phyloP scores from a whole-genome alignment of 2,113 vertebrate species.

The Acanthisitta chloris region DNA sequence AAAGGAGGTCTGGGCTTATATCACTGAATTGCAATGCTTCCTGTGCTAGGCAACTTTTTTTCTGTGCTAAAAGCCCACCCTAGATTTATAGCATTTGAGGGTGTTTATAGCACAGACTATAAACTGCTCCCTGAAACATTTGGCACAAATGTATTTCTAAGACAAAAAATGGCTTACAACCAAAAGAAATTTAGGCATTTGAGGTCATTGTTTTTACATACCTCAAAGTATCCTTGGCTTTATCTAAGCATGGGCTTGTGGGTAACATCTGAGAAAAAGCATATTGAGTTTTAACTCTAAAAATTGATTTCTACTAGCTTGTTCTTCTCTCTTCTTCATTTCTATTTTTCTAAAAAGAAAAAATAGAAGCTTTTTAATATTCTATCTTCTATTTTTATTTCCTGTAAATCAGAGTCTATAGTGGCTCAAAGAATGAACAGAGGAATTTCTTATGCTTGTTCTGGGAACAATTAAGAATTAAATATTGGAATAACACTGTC shows the following conservation, averaged over 20 bases:
- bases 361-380: neutral
- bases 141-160: neutral
- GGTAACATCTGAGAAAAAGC: neutral
- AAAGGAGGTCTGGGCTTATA: neutral
- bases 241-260: neutral
- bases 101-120: slow-evolving; percentile 22
- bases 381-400: neutral
- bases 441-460: neutral
- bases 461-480: neutral
- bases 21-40: neutral
- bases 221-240: neutral
- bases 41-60: neutral
- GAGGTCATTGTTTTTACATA: neutral
- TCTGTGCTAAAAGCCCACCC: slow-evolving; percentile 22
- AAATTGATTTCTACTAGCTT: neutral
- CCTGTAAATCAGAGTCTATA: neutral
- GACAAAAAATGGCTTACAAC: neutral
- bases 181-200: neutral
- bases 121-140: slow-evolving; percentile 21
- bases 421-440: neutral
- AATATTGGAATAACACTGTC: neutral
- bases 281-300: neutral
- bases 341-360: neutral
- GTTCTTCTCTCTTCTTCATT: neutral
- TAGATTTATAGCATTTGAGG: neutral